Base-by-base conservation (phyloP, 2,888 invertebrate genomes). In the Pantelozetes paolii region DNA sequence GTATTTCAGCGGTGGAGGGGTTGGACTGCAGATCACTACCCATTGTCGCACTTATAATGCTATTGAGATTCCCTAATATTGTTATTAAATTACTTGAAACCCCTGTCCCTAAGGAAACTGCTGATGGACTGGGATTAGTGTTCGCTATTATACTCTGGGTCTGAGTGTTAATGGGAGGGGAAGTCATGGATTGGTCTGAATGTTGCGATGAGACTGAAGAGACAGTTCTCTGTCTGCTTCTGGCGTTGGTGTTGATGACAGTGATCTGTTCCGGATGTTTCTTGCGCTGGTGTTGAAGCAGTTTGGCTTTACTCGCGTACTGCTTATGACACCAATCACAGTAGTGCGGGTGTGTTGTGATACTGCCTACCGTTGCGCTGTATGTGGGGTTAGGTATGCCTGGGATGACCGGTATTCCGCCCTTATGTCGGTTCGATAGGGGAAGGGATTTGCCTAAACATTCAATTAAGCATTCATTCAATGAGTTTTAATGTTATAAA, bases 261-360 rank as follows among this genome's bases (percentile, higher is more conserved):
- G 77, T 74, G 26, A 79, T 77, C 74, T 79, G 75, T 23, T 79
- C 80, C 18, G 81, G 77, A 77, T 85, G 85, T 71, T 83, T 82
- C 78, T 83, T 83, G 6, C 85, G 80, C 78, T 84, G 83, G 79
- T 85, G 85, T 77, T 85, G 85, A 75, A 84, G 79, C n/a, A 85
- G 80, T 79, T 86, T 85, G 30, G 87, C 86, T 79, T 90, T 89
- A 79, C 91, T 89, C 30, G 90, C 90, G 82, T 93, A 94, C 83
- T 94, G 92, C 78, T 91, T 90, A 81, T 91, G 90, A 81, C 94
- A 94, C 86, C 88, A 90, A 74, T 86, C 86, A 81, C 91, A 91
- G 62, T 86, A 85, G 79, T 90, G 89, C 0, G 89, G 89, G 78
- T 86, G 85, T 0, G 88, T 88, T 6, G 88, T 88, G 18, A 89